These are phyloP conservation scores for Drosophila nigrodunni DNA, from an alignment of 1,140 invertebrate species.

Conservation along the genomic window DNA sequence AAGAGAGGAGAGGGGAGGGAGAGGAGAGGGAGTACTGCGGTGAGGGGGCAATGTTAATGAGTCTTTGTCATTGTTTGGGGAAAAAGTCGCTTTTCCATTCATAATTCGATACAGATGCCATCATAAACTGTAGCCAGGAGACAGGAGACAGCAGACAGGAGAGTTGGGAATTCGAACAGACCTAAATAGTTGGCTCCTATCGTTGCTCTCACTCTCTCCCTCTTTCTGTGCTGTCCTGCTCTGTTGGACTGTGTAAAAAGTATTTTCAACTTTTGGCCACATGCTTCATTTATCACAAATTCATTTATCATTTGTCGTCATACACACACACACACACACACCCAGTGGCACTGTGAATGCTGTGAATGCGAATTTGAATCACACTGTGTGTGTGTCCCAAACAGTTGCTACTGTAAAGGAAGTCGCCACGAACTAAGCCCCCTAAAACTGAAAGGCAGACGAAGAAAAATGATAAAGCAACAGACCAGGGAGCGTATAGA, in stretches of 20 bases:
- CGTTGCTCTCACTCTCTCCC: not conserved
- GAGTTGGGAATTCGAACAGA: not conserved
- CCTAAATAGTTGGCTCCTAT: slow-evolving; percentile 37
- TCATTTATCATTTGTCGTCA: slow-evolving; percentile 66
- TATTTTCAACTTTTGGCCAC: slow-evolving; percentile 83
- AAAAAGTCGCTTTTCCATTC: slow-evolving; percentile 51
- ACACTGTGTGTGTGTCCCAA: slow-evolving; percentile 16
- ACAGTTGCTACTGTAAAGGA: slow-evolving; percentile 25
- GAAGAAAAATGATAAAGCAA: slow-evolving; percentile 60
- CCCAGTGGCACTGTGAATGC: slow-evolving; percentile 31
- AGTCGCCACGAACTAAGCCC: slow-evolving; percentile 45
- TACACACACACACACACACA: slow-evolving; percentile 41
- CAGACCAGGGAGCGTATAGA: slow-evolving; percentile 15
- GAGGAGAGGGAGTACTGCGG: not conserved
- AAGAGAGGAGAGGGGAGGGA: not conserved
- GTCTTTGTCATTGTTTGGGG: slow-evolving; percentile 43
- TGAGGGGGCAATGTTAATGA: slow-evolving; percentile 63
- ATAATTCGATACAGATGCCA: slow-evolving; percentile 69
- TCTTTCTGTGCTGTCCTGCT: not conserved
- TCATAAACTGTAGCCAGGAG: slow-evolving; percentile 18
- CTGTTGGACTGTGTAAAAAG: slow-evolving; percentile 58
- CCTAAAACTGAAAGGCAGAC: slow-evolving; percentile 44
- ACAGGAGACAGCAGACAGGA: not conserved
- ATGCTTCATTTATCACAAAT: slow-evolving; percentile 80
- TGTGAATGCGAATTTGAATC: slow-evolving; percentile 49